Base-by-base conservation (phyloP, 2,113 vertebrate genomes). In the Cyrtonyx montezumae region DNA sequence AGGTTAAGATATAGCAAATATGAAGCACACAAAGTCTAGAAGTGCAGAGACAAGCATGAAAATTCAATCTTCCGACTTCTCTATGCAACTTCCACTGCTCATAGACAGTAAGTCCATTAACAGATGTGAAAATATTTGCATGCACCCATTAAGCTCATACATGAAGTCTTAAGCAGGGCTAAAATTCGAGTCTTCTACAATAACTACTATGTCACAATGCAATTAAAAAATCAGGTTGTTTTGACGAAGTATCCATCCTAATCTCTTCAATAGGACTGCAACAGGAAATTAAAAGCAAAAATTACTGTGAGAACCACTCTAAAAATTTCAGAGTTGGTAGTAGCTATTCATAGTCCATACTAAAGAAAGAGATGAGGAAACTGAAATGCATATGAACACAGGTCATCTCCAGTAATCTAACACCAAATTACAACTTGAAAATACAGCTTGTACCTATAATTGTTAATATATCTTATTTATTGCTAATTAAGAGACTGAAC, bases 121-220 rank as follows among this genome's bases (percentile, higher is more conserved):
- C 5, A 37, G 13, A 34, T 2, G 4, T 17, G 25, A 59, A 79
- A 85, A 66, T 40, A 11, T 21, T 32, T 43, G 8, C 23, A 30
- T 8, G 42, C 32, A 42, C 6, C 8, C 14, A 49, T 0, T 0
- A 80, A 74, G 18, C 0, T 80, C 76, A 63, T 8, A 55, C 3
- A 34, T 16, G 1, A 83, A 62, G 7, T 8, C 45, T 51, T 28
- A 62, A 32, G 40, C n/a, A 88, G 11, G 77, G n/a, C 2, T 74
- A 78, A 53, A 76, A 80, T 3, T 6, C 40, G 13, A 19, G 32
- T 20, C 34, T 82, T 34, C 30, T 65, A 56, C 9, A 48, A 13
- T 43, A 77, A 43, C 20, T 28, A 12, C 11, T 26, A 40, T 1
- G 4, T 48, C 46, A 46, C 6, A 58, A 65, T 2, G 3, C 43